These are phyloP conservation scores for Leucophenga varia DNA, from an alignment of 1,140 invertebrate genomes.

Conservation along the genomic window DNA sequence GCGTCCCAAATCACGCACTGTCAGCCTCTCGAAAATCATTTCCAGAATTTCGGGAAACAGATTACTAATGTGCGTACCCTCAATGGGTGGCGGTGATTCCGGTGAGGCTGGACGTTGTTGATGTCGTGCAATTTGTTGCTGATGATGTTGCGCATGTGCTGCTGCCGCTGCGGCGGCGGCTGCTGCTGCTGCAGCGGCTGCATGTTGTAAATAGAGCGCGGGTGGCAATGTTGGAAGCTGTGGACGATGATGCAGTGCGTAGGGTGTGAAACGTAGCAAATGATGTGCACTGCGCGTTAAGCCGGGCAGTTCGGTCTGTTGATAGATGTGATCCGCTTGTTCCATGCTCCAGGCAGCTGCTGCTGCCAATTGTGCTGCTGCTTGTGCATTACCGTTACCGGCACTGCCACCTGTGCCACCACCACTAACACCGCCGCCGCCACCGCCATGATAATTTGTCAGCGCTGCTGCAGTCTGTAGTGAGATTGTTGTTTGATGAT, in stretches of 20 bases:
- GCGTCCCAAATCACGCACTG: slow-evolving; percentile 83
- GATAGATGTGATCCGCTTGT: slow-evolving; percentile 47
- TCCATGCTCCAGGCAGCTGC: slow-evolving; percentile 42
- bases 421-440: slow-evolving; percentile 19
- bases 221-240: slow-evolving; percentile 46
- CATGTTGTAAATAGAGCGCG: slow-evolving; percentile 48
- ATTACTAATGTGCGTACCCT: slow-evolving; percentile 78
- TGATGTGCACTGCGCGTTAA: slow-evolving; percentile 47
- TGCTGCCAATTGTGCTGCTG: slow-evolving; percentile 16
- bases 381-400: slow-evolving; percentile 18
- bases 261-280: slow-evolving; percentile 53
- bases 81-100: slow-evolving; percentile 46
- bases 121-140: slow-evolving; percentile 42
- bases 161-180: slow-evolving; percentile 39
- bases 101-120: slow-evolving; percentile 59
- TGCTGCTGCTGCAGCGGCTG: slow-evolving; percentile 16
- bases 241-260: slow-evolving; percentile 50
- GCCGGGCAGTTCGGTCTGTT: slow-evolving; percentile 53
- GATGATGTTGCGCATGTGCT: slow-evolving; percentile 42
- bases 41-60: slow-evolving; percentile 91
- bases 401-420: slow-evolving; percentile 13
- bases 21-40: slow-evolving; percentile 87
- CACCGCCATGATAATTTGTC: slow-evolving; percentile 47
- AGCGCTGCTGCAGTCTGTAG: slow-evolving; percentile 47
- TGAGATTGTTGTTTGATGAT: slow-evolving; percentile 50